phyloP scores from a whole-genome alignment of 53 echinoderm and acorn worm genomes.

The Arbacia lixula region DNA sequence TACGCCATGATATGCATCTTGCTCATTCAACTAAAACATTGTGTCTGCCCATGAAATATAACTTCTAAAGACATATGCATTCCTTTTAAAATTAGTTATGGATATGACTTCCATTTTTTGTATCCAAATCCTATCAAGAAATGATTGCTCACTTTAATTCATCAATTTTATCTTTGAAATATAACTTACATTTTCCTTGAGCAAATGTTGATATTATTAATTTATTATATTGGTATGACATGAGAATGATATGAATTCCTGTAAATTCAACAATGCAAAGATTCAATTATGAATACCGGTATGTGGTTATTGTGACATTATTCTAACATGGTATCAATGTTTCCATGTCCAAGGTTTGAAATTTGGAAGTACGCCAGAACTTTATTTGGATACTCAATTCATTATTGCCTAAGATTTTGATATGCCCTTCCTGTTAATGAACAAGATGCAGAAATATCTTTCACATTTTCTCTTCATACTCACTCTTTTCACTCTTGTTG shows the following conservation, averaged over 20 bases:
- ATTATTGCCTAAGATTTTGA: background rate
- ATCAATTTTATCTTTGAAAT: no score
- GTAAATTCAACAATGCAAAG: no score
- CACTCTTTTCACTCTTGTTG: no score
- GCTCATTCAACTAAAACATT: no score
- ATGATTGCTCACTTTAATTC: no score
- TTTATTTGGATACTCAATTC: background rate
- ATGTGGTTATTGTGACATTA: no score
- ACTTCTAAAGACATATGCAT: no score
- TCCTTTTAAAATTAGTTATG: background rate
- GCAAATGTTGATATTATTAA: background rate
- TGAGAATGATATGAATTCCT: background rate
- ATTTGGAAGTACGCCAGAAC: background rate
- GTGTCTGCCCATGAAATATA: no score
- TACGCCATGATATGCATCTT: background rate
- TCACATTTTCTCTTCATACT: background rate
- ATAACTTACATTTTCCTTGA: background rate
- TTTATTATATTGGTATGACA: background rate
- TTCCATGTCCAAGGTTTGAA: no score
- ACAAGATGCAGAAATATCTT: slow-evolving; percentile 5
- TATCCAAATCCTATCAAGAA: no score
- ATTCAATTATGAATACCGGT: no score
- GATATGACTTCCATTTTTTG: background rate
- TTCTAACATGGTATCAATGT: no score
- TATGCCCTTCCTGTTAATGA: background rate